Conservation (phyloP, 2,888 invertebrate species). For the Molorchus minor region DNA sequence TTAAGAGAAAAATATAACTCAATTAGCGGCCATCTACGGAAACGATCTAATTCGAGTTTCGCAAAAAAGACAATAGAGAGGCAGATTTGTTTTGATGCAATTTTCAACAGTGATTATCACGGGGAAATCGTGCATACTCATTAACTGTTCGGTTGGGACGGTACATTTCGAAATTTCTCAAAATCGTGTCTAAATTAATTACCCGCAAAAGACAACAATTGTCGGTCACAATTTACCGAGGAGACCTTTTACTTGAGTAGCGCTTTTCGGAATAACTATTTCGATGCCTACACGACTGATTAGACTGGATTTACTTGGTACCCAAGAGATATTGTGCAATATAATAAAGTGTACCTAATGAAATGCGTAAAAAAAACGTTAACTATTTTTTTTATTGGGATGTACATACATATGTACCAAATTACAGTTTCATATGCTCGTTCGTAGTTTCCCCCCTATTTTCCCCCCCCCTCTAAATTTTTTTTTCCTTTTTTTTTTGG, state of each 20-base stretch:
- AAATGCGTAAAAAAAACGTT: too few relatives aligned
- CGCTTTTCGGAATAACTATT: not conserved
- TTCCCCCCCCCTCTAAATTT: too few relatives aligned
- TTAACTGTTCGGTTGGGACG: constrained; percentile 40
- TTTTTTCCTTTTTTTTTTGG: too few relatives aligned
- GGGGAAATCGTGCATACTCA: constrained; percentile 39
- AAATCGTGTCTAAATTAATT: constrained; percentile 45
- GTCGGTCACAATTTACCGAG: constrained; percentile 14
- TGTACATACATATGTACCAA: too few relatives aligned
- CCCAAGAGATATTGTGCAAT: too few relatives aligned
- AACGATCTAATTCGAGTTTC: constrained; percentile 27
- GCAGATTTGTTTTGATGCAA: constrained; percentile 23
- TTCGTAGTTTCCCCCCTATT: too few relatives aligned
- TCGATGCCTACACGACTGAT: too few relatives aligned
- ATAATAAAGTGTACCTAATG: too few relatives aligned
- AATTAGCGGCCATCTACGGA: constrained; percentile 27
- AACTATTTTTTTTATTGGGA: too few relatives aligned
- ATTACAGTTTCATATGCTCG: too few relatives aligned
- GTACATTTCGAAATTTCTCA: constrained; percentile 38
- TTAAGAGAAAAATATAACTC: constrained; percentile 5
- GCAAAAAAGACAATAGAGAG: constrained; percentile 35
- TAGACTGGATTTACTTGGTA: too few relatives aligned
- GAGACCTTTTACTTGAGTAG: constrained; percentile 25
- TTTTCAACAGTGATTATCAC: constrained; percentile 40
- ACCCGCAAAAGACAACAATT: constrained; percentile 29